phyloP scores from a whole-genome alignment of 2,888 invertebrate species.

The Drosophila recens region DNA sequence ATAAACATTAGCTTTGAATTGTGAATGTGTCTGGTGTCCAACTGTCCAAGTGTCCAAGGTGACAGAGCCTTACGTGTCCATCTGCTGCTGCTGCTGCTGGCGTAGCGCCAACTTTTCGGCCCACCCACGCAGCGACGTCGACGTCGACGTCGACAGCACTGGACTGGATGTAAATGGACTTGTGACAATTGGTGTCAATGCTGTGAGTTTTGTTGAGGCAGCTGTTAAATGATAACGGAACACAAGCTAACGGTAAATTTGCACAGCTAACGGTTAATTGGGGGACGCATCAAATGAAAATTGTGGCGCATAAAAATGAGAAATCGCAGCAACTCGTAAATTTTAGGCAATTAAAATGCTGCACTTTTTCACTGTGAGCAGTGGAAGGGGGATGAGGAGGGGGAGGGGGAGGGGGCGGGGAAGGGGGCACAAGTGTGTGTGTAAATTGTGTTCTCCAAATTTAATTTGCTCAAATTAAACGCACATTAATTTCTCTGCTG shows the following conservation, averaged over 20 bases:
- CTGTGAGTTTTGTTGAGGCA: slow-evolving; percentile 15
- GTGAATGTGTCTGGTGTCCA: background rate
- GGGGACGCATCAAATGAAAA: slow-evolving; percentile 18
- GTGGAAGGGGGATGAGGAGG: background rate
- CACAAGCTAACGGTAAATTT: background rate
- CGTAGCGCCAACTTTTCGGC: slow-evolving; percentile 14
- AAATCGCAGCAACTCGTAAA: slow-evolving; percentile 59
- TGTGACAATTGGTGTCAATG: slow-evolving; percentile 27
- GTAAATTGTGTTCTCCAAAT: slow-evolving; percentile 42
- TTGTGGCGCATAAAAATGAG: slow-evolving; percentile 46
- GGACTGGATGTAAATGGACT: slow-evolving; percentile 24
- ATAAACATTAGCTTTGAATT: slow-evolving; percentile 8
- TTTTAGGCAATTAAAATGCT: slow-evolving; percentile 51
- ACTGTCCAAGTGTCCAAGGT: slow-evolving; percentile 21
- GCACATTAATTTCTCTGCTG: slow-evolving; percentile 68
- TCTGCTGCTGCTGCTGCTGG: background rate
- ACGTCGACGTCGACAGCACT: too few species aligned
- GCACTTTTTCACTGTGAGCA: slow-evolving; percentile 28
- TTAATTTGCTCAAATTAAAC: slow-evolving; percentile 74
- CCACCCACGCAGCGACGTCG: slow-evolving; percentile 45
- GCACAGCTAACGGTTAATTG: slow-evolving; percentile 3
- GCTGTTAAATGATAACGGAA: slow-evolving; percentile 36
- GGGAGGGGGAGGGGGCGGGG: background rate
- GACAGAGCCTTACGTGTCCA: slow-evolving; percentile 18
- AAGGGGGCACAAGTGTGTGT: background rate